Base-by-base conservation (phyloP, 2,797 vertebrate species). In the Dipus sagitta region DNA sequence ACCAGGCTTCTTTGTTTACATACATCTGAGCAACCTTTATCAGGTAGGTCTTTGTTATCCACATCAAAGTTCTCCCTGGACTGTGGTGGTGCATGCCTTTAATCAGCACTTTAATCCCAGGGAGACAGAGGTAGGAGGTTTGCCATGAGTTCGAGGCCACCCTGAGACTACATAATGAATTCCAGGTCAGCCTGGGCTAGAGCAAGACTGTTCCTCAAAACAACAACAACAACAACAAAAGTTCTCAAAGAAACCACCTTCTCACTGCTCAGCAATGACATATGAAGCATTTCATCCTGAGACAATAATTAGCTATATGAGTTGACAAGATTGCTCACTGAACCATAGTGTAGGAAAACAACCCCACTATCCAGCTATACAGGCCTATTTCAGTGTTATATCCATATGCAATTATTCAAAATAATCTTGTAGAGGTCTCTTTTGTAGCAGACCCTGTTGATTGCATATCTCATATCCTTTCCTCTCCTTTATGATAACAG, bases 281-380 rank as follows among this genome's bases (percentile, higher is more conserved):
- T 62, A 79, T 54, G 93, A 94, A 75, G 42, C 70, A 68, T 95
- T 94, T 96, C 42, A 81, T 74, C 26, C 21, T 70, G 65, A 89
- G 75, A 30, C 96, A 82, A 58, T 62, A 67, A 83, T 68, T 65
- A 83, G 84, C 28, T 60, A 75, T 88, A 62, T 68, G 64, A 71
- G 34, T 65, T 89, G 47, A 64, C 9, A 34, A 89, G 21, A 47
- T 47, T 83, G 68, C 75, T 94, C 60, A 75, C 30, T 38, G 62
- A 42, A 79, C 78, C 38, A 11, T 28, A 47, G 20, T 24, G 4
- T 58, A 86, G 86, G 74, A 85, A 88, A 85, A 38, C 38, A 47
- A 20, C 65, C 26, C 78, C 32, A 58, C 77, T 47, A n/a, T 26
- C 78, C 60, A 88, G 90, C 28, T 92, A 26, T 14, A 71, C 38